These are phyloP conservation scores for Plagiodera versicolora DNA, from an alignment of 2,888 invertebrate genomes.

Conservation along the genomic window DNA sequence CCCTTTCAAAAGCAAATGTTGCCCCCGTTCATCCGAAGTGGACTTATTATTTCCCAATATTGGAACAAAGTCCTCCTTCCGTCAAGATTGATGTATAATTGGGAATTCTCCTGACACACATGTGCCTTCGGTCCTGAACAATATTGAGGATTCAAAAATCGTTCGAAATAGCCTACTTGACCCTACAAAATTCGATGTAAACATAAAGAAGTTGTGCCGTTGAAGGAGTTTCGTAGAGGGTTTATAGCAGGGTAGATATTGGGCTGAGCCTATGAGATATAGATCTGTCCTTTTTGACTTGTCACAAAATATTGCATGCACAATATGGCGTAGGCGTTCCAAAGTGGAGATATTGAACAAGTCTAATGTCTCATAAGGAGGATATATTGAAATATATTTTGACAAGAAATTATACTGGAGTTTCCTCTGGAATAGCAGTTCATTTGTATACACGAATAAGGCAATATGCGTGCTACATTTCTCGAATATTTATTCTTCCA, in stretches of 20 bases:
- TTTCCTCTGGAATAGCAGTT: no score
- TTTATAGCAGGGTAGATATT: constrained; percentile 40
- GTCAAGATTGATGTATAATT: constrained; percentile 15
- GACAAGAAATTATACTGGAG: no score
- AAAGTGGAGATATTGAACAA: not conserved
- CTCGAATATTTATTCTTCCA: constrained; percentile 2
- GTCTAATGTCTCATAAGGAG: not conserved
- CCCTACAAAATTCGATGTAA: constrained; percentile 29
- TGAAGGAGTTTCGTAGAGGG: constrained; percentile 34
- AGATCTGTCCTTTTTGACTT: constrained; percentile 42
- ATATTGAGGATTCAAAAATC: constrained; percentile 28
- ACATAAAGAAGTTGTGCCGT: constrained; percentile 31
- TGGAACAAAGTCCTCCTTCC: not conserved
- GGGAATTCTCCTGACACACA: constrained; percentile 20
- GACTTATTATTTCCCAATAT: constrained; percentile 2
- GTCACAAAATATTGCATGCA: constrained; percentile 47
- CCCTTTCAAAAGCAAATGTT: not conserved
- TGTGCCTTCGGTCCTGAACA: constrained; percentile 15
- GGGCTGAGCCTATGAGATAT: constrained; percentile 45
- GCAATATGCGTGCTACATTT: constrained; percentile 5
- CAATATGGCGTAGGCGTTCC: constrained; percentile 42
- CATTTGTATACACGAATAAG: not conserved
- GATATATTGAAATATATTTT: not conserved
- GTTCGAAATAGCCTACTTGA: constrained; percentile 26
- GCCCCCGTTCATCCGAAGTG: not conserved